A percentile compares a stretch with the other conserved stretches of the same genome.
These are phyloP conservation scores for Berghia stephanieae DNA, from an alignment of 1,140 invertebrate genomes.

Conservation along the genomic window DNA sequence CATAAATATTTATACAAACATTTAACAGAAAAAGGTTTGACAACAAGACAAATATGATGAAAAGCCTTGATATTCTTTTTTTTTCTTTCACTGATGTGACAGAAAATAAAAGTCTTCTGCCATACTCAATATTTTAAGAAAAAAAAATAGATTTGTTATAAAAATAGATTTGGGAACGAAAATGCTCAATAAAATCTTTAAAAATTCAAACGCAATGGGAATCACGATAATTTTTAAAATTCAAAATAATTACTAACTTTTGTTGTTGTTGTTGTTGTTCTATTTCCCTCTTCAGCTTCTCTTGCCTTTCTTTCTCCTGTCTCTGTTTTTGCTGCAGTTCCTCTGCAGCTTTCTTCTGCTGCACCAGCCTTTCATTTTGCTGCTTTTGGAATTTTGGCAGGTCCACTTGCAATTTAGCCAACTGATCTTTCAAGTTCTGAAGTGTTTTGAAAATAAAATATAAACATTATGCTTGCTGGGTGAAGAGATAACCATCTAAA, in stretches of 20 bases:
- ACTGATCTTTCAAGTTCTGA: slow-evolving; percentile 48
- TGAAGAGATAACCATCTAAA: neutral
- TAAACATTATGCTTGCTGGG: neutral
- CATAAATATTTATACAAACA: no score
- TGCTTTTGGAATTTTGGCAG: slow-evolving; percentile 37
- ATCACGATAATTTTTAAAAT: neutral
- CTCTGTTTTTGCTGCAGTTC: slow-evolving; percentile 36
- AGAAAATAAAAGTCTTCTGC: no score
- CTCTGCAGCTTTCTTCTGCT: slow-evolving; percentile 36
- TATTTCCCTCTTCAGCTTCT: slow-evolving; percentile 47
- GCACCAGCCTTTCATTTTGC: slow-evolving; percentile 35
- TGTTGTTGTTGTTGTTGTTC: slow-evolving; percentile 44
- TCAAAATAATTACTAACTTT: slow-evolving; percentile 36
- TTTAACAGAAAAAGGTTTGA: no score
- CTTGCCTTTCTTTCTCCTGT: slow-evolving; percentile 45
- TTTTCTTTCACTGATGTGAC: no score
- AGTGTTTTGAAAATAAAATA: slow-evolving; percentile 23
- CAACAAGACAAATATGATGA: no score
- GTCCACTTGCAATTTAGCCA: slow-evolving; percentile 44
- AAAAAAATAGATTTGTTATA: no score
- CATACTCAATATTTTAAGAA: no score
- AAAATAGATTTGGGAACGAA: no score
- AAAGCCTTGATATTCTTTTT: no score
- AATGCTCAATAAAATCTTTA: no score
- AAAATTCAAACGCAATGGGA: neutral